Evolutionary conservation across 2,797 vertebrate genomes (phyloP), one percentile per base, ranked within the genome.

Genomic region (Coracias cyanogaster): DNA sequence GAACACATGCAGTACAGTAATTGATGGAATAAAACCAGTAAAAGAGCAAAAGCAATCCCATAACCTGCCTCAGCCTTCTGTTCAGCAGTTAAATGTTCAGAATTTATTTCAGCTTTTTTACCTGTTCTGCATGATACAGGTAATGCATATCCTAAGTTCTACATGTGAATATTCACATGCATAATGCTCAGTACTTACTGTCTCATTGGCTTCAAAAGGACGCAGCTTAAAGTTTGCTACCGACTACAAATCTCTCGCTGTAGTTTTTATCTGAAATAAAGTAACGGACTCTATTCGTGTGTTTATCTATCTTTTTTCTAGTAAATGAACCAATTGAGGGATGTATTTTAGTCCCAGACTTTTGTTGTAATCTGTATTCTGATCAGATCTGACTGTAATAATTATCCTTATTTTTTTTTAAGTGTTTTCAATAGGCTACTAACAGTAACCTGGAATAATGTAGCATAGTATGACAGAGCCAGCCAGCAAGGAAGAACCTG

Each of bases 401-500:
- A 66, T 64, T 67, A 57, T 55, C 3, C 0, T 51, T 70, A 37
- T 81, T 78, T 45, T n/a, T 80, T 60, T 89, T 94, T 62, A 79
- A 84, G 33, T 84, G 37, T 78, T 86, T 94, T 91, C 52, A 79
- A 25, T 78, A 71, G 78, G 73, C 43, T 80, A 12, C 11, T 76
- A 64, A 65, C 12, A 83, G 62, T 61, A 89, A 74, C 18, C 35
- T 78, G 52, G 29, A 46, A 65, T 89, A 82, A 85, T 19, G 39
- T 22, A 55, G 60, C 46, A 18, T 77, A 71, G 24, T 28, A 25
- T 48, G 60, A 74, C 60, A 89, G 37, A 77, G 15, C 22, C 83
- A 96, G 73, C 60, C 80, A 85, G 83, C 29, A 52, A 73, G 18
- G 70, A 86, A 76, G 80, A 90, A 87, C 45, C 24, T 92, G 67